Conservation (phyloP, 2,113 vertebrate species). For the Ceratotherium simum region DNA sequence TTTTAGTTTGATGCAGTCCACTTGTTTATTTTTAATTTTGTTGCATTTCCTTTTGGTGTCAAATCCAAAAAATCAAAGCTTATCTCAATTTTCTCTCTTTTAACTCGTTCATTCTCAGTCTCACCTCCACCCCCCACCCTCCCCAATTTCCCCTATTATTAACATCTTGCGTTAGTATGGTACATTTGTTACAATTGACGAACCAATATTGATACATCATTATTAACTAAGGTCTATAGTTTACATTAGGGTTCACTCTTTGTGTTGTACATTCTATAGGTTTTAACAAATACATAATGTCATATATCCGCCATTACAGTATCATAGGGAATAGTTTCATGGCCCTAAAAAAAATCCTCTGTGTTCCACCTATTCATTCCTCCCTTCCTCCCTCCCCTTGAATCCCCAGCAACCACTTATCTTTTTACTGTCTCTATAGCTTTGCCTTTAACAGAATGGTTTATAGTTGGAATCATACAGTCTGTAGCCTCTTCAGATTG, state of each 20-base stretch:
- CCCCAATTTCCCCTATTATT: background rate
- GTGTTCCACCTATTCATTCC: background rate
- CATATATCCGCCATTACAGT: background rate
- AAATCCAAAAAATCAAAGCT: no score
- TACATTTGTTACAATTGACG: background rate
- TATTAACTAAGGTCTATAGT: background rate
- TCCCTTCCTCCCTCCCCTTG: background rate
- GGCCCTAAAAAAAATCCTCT: background rate
- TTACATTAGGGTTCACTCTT: background rate
- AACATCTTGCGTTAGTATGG: background rate
- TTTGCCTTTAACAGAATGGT: background rate
- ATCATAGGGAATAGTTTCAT: background rate
- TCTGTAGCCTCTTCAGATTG: background rate
- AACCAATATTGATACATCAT: background rate
- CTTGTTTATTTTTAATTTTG: background rate
- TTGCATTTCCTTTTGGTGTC: background rate
- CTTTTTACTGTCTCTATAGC: background rate
- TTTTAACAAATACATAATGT: background rate
- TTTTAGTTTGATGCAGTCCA: background rate
- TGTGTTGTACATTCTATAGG: background rate
- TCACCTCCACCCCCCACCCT: no score
- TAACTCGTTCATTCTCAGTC: no score
- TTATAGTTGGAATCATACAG: background rate
- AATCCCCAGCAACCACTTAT: no score
- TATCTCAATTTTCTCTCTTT: no score